Base-by-base conservation (phyloP, 2,113 vertebrate species). In the Bubalus kerabau region DNA sequence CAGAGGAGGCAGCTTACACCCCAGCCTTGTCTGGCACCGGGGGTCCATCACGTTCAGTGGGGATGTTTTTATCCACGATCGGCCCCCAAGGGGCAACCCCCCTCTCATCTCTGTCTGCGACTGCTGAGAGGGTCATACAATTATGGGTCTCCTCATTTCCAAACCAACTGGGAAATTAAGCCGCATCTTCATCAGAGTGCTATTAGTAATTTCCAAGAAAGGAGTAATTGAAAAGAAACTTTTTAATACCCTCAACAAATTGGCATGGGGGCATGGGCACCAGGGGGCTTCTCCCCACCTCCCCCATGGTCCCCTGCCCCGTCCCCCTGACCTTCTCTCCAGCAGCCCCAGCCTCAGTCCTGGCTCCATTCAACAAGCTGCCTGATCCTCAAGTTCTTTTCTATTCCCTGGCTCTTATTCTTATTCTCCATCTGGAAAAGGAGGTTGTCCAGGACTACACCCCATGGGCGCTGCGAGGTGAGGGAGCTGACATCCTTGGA, bases 121-220 rank as follows among this genome's bases (percentile, higher is more conserved):
- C 97, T 97, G 97, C 19, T 1, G 98, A 10, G 98, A 98, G 98
- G 99, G 98, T 99, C 98, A 99, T 98, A 98, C 98, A 98, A 99
- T 99, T 99, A 99, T 32, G 74, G 98, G 98, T 98, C 98, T 98
- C 98, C 98, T 99, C 98, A 97, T 98, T 99, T 99, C 97, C 97
- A 98, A 98, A 98, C 98, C 99, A 98, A 97, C 91, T 99, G 99
- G 99, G 99, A 99, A 99, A 99, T 99, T 99, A 99, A 99, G 98
- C 98, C 80, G 91, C 60, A 97, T 98, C 98, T 98, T 98, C 97
- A 96, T 98, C 97, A 97, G 98, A 98, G 98, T 12, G 71, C 98
- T 98, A 98, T 98, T 98, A 98, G 98, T 98, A 93, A 98, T 99
- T 98, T 98, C 98, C 98, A 98, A 97, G 97, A 98, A 98, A 98